These are phyloP conservation scores for Chelon auratus DNA, from an alignment of 2,797 vertebrate genomes.

Conservation along the genomic window DNA sequence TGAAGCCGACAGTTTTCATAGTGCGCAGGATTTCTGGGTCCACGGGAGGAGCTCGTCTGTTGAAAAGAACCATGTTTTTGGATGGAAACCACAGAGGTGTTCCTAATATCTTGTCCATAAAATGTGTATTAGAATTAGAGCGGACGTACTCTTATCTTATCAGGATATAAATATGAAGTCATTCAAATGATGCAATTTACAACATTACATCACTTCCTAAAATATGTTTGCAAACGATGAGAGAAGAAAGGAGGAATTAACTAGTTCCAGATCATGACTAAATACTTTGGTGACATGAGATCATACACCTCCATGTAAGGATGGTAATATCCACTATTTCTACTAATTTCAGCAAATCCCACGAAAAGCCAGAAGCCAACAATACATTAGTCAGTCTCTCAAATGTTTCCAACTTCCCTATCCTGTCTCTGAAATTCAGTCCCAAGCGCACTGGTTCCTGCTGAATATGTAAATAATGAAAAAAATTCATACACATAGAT, in stretches of 20 bases:
- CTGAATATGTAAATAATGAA: not conserved
- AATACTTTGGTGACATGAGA: not conserved
- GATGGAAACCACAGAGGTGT: not conserved
- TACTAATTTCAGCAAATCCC: conserved; percentile 9
- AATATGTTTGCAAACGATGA: not conserved
- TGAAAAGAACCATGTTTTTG: conserved; percentile 5
- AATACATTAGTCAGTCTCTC: not conserved
- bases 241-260: conserved; percentile 24
- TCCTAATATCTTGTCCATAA: no score
- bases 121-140: no score
- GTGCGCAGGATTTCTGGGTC: conserved; percentile 96
- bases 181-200: not conserved
- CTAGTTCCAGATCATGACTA: conserved; percentile 3
- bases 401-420: conserved; percentile 65
- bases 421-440: conserved; percentile 3
- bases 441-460: conserved; percentile 19
- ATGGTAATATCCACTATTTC: not conserved
- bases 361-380: not conserved
- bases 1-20: conserved; percentile 99
- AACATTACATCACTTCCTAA: conserved; percentile 14
- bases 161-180: not conserved
- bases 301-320: not conserved
- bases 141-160: no score
- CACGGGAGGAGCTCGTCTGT: conserved; percentile 92
- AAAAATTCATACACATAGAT: not conserved